Evolutionary conservation across 2,888 invertebrate species (phyloP).

Genomic region (Agrilus mali): DNA sequence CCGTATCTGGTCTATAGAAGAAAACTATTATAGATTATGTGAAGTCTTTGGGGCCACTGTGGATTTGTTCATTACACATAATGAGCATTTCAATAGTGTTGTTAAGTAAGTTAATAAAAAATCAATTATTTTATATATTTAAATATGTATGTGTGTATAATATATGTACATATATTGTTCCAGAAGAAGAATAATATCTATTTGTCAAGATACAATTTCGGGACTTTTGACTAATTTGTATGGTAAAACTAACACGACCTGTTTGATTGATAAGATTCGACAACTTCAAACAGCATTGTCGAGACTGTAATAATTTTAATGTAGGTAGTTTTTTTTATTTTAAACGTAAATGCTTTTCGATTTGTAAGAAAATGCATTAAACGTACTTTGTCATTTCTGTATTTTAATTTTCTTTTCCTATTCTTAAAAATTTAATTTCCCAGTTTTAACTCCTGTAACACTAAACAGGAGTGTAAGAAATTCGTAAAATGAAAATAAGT

Average conservation of each 20-base stretch:
- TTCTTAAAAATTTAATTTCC: too few relatives aligned
- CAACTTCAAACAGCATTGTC: constrained; percentile 44
- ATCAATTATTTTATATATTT: too few relatives aligned
- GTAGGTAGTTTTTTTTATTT: too few relatives aligned
- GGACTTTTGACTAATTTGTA: constrained; percentile 64
- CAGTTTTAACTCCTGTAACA: too few relatives aligned
- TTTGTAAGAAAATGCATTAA: too few relatives aligned
- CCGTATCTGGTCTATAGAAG: constrained; percentile 72
- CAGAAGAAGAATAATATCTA: constrained; percentile 54
- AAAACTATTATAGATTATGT: constrained; percentile 76
- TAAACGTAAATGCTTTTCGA: too few relatives aligned
- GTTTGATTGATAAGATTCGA: constrained; percentile 45
- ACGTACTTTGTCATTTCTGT: too few relatives aligned
- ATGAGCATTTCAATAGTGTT: constrained; percentile 41
- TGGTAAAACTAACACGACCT: constrained; percentile 55
- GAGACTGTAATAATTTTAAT: constrained; percentile 43
- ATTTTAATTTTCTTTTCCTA: too few relatives aligned
- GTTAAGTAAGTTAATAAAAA: constrained; percentile 30
- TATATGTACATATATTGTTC: constrained; percentile 19
- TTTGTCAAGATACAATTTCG: constrained; percentile 63
- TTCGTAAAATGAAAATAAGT: too few relatives aligned
- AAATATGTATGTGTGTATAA: too few relatives aligned
- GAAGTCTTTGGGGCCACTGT: constrained; percentile 63
- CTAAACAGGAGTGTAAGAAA: too few relatives aligned
- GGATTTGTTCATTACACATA: constrained; percentile 51